Evolutionary conservation across 35 echinoderm and acorn worm species (phyloP), one percentile per base, ranked within the genome.

Genomic region (Patiria miniata): DNA sequence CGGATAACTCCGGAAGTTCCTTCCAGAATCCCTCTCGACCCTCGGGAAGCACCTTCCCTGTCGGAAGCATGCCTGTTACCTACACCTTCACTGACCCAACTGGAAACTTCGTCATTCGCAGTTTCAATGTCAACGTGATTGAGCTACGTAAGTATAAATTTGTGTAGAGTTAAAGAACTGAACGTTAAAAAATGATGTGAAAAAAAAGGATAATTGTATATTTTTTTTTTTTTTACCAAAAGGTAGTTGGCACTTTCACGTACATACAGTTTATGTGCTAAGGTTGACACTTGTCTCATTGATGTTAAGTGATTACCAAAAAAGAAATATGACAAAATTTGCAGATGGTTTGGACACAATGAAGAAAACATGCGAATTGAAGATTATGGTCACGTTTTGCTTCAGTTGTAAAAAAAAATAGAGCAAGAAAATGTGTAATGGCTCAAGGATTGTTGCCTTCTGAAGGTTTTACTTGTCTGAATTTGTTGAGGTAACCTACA

Each of bases 31-130:
- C 28, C 23, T 81, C 79, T 23, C n/a, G 78, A 23, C 18, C 33
- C 18, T 86, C 94, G 36, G 86, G 86, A 40, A 32, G 36, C 51
- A 44, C 47, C 44, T 96, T 92, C 77, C 8, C 18, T 18, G 51
- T 82, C 39, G 94, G 86, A 5, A 85, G 79, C 3, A 85, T 80
- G 7, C 40, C 52, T 51, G 86, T 93, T 0, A 21, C 51, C 17
- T 93, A 93, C 82, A 85, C 73, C 0, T 88, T 85, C 81, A 79
- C 40, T 50, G 91, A 93, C 83, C 12, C 79, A 23, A 22, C 26
- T 32, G 61, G 65, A 8, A 77, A 88, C 16, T 51, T 50, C 2
- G 84, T 65, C 7, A 77, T 17, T 8, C 87, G 93, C 28, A 53
- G 56, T 1, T 95, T 95, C 52, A 21, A 26, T 61, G 89, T 95